phyloP scores from a whole-genome alignment of 2,797 vertebrate genomes.

The Rhincodon typus region DNA sequence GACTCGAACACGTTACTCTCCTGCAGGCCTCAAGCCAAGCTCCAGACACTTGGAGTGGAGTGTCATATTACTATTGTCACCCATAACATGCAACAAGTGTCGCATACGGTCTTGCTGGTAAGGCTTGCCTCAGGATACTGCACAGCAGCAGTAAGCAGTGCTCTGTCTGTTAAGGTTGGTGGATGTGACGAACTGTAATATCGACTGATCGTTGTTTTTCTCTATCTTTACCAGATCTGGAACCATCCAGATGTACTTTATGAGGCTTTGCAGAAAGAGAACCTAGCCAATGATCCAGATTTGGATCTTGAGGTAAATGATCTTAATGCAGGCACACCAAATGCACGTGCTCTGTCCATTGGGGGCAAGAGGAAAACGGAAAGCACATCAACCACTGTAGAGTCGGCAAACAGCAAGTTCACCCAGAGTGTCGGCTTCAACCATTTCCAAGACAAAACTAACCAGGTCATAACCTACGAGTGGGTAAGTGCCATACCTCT shows the following conservation, averaged over 20 bases:
- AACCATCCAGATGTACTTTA: conserved; percentile 96
- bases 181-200: no score
- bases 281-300: conserved; percentile 74
- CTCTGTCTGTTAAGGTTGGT: neutral
- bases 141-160: no score
- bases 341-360: conserved; percentile 68
- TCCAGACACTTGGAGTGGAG: no score
- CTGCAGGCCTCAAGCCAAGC: no score
- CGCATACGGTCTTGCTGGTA: no score
- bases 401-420: conserved; percentile 81
- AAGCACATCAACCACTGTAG: conserved; percentile 55
- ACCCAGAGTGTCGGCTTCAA: conserved; percentile 68
- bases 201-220: neutral
- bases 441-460: conserved; percentile 83
- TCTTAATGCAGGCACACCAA: conserved; percentile 65
- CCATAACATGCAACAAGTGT: no score
- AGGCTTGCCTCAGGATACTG: no score
- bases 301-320: conserved; percentile 92
- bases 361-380: conserved; percentile 74
- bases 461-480: conserved; percentile 95
- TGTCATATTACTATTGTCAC: no score
- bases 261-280: conserved; percentile 92
- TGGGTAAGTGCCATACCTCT: conserved; percentile 69
- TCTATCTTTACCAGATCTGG: conserved; percentile 75
- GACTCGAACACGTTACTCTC: no score